Evolutionary conservation across 2,888 invertebrate genomes (phyloP).

Genomic region (Sesia bembeciformis): DNA sequence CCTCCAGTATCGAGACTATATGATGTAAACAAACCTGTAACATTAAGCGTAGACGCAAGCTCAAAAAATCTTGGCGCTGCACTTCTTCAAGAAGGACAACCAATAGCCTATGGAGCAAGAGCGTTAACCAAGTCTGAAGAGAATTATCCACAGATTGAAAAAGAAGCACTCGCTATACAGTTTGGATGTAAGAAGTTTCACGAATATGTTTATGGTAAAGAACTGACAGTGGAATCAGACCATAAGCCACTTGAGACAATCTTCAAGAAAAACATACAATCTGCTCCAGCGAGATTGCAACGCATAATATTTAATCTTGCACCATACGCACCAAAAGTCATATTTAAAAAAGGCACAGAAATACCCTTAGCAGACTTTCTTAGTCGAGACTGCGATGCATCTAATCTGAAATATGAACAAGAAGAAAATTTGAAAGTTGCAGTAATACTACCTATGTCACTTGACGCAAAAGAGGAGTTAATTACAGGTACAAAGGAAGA

Average conservation of each 20-base stretch:
- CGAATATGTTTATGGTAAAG: conserved; percentile 9
- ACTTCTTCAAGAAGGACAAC: conserved; percentile 8
- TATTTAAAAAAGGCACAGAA: neutral
- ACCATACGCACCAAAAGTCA: neutral
- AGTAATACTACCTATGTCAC: no score
- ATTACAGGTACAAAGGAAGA: conserved; percentile 5
- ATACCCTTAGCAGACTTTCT: conserved; percentile 11
- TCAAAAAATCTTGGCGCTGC: conserved; percentile 5
- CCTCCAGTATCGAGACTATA: conserved; percentile 3
- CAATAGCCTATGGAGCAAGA: conserved; percentile 7
- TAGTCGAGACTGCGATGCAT: conserved; percentile 1
- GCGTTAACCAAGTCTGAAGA: conserved; percentile 1
- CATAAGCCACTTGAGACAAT: conserved; percentile 9
- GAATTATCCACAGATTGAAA: conserved; percentile 4
- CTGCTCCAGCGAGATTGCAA: conserved; percentile 2
- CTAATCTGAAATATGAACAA: conserved; percentile 8
- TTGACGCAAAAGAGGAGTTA: conserved; percentile 6
- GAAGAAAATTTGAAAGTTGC: conserved; percentile 5
- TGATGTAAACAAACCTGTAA: conserved; percentile 5
- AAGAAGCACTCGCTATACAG: conserved; percentile 3
- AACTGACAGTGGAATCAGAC: conserved; percentile 8
- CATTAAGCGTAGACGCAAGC: conserved; percentile 2
- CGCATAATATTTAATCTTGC: neutral
- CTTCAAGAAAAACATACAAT: conserved; percentile 6
- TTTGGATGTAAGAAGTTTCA: conserved; percentile 10